Evolutionary conservation across 2,797 vertebrate species (phyloP), one percentile per base, ranked within the genome.

Genomic region (Gallinago solitaria): DNA sequence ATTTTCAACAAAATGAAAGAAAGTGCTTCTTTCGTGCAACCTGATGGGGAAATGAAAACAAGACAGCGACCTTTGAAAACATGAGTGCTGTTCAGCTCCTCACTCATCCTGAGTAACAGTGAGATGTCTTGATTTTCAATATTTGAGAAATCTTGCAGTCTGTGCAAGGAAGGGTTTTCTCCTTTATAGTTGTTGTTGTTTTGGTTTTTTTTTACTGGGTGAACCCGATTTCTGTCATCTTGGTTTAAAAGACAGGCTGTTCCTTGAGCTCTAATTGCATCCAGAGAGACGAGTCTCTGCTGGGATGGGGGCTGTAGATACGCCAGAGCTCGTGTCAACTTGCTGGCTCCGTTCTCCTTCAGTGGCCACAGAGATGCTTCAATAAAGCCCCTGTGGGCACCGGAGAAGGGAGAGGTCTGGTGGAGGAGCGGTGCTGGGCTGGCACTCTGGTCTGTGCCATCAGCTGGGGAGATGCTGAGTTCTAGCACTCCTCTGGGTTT

Each of bases 1-100:
- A 78, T 94, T 96, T 95, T 79, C 67, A 90, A 47, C 71, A 59
- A 87, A 97, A 64, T 92, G 87, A 77, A 93, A 95, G 80, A 79
- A 95, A 93, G 69, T 78, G 57, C 37, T 85, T 32, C 90, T 93
- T 96, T 93, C 88, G 82, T 90, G 78, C 84, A 89, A 87, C 77
- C 43, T 90, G 77, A 89, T 79, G 74, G 83, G 59, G 77, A 94
- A 96, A 93, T 89, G 82, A 87, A 87, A 95, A 53, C 70, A 87
- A 83, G 81, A 57, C 51, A 61, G 67, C 0, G 1, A 87, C 60
- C 37, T 90, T 68, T 90, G 81, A 61, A 82, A 82, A 53, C 53
- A 45, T 25, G 28, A 68, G 51, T 37, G 37, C 61, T 94, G 74
- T 18, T 43, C 60, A 83, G 48, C 50, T 90, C 73, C 64, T 89